Conservation (phyloP, 2,888 invertebrate species). For the Aphodius granarius region DNA sequence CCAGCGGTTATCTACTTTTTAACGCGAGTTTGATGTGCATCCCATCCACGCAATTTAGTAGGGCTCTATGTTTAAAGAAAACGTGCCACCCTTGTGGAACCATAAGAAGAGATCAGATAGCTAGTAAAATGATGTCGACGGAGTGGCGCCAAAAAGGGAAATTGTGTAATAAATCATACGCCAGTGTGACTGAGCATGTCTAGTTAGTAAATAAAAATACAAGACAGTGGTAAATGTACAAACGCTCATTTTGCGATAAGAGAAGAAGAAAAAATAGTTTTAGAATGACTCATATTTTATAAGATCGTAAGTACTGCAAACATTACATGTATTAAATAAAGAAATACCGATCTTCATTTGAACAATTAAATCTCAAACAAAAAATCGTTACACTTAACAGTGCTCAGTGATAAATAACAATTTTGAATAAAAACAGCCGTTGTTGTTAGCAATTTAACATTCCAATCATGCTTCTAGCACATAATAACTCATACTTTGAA, state of each 20-base stretch:
- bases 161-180: not conserved
- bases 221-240: no score
- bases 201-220: not conserved
- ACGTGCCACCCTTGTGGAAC: not conserved
- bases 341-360: no score
- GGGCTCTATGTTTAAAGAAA: not conserved
- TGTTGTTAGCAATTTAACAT: not conserved
- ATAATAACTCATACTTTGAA: not conserved
- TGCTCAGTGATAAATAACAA: not conserved
- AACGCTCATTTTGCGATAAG: no score
- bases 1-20: not conserved
- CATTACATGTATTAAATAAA: no score
- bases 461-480: not conserved
- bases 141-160: not conserved
- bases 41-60: not conserved
- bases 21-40: not conserved
- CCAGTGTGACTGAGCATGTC: not conserved
- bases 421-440: not conserved
- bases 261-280: no score
- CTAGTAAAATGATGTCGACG: not conserved
- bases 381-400: no score
- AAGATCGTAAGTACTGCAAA: no score
- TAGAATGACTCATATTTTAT: no score
- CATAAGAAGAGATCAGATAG: not conserved
- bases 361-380: no score